Evolutionary conservation across 1,140 invertebrate genomes (phyloP), one percentile per base, ranked within the genome.

Genomic region (Drosophila rhopaloa): DNA sequence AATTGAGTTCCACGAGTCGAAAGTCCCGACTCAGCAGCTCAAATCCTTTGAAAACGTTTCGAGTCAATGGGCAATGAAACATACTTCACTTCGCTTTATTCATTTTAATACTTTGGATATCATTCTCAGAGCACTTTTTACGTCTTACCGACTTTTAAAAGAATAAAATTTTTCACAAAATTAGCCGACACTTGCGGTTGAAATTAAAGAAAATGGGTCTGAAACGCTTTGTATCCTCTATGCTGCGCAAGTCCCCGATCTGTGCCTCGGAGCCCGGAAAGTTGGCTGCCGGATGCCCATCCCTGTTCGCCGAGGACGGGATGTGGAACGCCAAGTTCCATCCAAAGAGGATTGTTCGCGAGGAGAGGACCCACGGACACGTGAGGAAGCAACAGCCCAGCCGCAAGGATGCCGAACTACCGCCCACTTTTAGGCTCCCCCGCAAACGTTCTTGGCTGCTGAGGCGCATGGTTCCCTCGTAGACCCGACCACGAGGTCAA

Each of bases 1-100:
- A 86, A 86, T 86, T 86, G 79, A 89, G 82, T 86, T 85, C 44
- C 60, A 38, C 67, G 65, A 62, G 29, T 67, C 51, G 29, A 79
- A 80, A 44, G 60, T 65, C 68, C 59, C 44, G 35, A 68, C 44
- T 86, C 82, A 83, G 82, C 82, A 88, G 27, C 47, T 59, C 62
- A 76, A 44, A 48, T 71, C 50, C 51, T 55, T 50, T 13, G 27
- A 58, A 29, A 16, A 4, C 16, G 1, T 51, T 51, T 13, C 53
- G 19, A 27, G 13, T 6, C 27, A 62, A 29, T 43, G 6, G 27
- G 61, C 57, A 10, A n/a, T 61, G 61, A 61, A 24, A 14, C 24
- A 13, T 1, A 10, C 16, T 32, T 63, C 60, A 58, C 6, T n/a
- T 43, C 10, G 32, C 9, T 58, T 29, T 14, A 24, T n/a, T 35